Evolutionary conservation across 2,888 invertebrate genomes (phyloP), one percentile per base, ranked within the genome.

Genomic region (Hylaea fasciaria): DNA sequence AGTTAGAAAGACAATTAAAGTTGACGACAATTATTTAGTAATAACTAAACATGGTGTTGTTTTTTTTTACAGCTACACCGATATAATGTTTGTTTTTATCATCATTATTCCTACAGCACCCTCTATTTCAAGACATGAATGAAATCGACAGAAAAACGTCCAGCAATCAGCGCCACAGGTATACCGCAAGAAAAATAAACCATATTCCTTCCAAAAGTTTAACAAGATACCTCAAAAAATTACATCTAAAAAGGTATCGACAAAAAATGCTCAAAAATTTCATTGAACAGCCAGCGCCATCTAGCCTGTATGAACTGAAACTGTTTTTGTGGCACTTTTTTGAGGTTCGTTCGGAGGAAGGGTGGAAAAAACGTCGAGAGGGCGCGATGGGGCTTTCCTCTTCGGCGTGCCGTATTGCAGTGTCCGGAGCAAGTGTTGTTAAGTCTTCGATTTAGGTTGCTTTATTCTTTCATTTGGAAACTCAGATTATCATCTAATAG

Each of bases 221-320:
- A 62, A 61, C 57, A 54, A 65, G 58, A 57, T 62, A 46, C 41
- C 40, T 14, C 50, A 32, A 32, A 32, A 32, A 32, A 32, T 32
- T 32, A 32, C 32, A 32, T 8, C 9, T 32, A 56, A 47, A 61
- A 44, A 59, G 12, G 46, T 29, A 0, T 29, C 39, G 4, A 47
- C 22, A 64, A 63, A 63, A 65, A 68, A 8, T 22, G 14, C 2
- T 10, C 0, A 13, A 35, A 28, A 35, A 40, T 48, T 58, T 41
- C 43, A 62, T 65, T 60, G 50, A 60, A 43, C 50, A 40, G 48
- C 17, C 44, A 63, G 22, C 67, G 69, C 69, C 69, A 69, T 67
- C 69, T 69, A 69, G 55, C 8, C 2, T n/a, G 29, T 17, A 28
- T 67, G 69, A 69, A 69, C 69, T 65, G 63, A 53, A 69, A 60